Evolutionary conservation across 1,140 invertebrate genomes (phyloP), one percentile per base, ranked within the genome.

Genomic region (Melitaea cinxia): DNA sequence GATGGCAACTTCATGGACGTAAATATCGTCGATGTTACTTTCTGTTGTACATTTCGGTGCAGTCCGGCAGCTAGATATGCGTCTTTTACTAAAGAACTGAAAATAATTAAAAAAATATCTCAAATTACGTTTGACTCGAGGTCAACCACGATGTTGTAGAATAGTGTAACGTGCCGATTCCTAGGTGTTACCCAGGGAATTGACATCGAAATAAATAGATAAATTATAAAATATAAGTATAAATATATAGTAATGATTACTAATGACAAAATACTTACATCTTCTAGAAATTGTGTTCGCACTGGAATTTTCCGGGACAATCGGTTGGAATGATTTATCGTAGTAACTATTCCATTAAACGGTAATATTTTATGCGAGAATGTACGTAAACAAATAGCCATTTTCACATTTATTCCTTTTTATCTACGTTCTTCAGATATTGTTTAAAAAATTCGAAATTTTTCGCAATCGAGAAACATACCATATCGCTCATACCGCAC

Each of bases 361-460:
- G 89, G 88, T 45, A 88, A 73, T 65, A 91, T 73, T 79, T 90
- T 91, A 70, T 83, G 80, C 23, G 89, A 83, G 72, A 91, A 80
- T 42, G 86, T 81, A 66, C 89, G 84, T 65, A 91, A 78, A 63
- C 88, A 90, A 70, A 88, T 85, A 59, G 89, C 83, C 89, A 91
- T 91, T 76, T 77, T 89, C 66, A 80, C 77, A 77, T 75, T 49
- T 58, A 75, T 59, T 55, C 21, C n/a, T 70, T 57, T 14, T 68
- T 69, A 78, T 63, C 68, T 49, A 42, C 28, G 72, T 53, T 67
- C 58, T 55, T 71, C 65, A 60, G 55, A 68, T 73, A 76, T 75
- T 73, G 49, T 42, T 72, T 75, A 42, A 42, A 78, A 77, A 69
- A 70, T 70, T 68, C 64, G 58, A 68, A 81, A 75, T 80, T 71